Evolutionary conservation across 1,140 invertebrate genomes (phyloP), one percentile per base, ranked within the genome.

Genomic region (Anadara kagoshimensis): DNA sequence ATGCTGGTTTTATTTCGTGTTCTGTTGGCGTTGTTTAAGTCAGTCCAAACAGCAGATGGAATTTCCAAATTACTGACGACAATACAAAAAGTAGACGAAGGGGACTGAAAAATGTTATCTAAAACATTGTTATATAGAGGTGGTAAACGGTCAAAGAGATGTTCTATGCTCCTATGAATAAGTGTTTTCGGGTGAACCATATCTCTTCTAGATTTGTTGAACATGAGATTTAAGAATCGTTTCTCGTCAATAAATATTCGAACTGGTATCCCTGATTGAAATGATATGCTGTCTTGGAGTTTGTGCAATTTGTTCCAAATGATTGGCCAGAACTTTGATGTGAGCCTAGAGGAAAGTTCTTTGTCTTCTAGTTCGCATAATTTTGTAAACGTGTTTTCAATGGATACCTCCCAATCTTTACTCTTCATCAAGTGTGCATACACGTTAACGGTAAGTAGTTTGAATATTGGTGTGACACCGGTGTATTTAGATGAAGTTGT

Each of bases 141-240:
- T 36, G 29, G 29, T 36, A 36, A 36, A 3, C 29, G 29, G 29
- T 36, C 29, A 36, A 36, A 36, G 29, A 36, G 29, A 3, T 36
- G 2, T 3, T 36, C 29, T 36, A 36, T 36, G 29, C 2, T 36
- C 7, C 7, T 36, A 36, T 36, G 7, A 36, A 36, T 36, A 36
- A 36, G 29, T 36, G 29, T 36, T 36, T 54, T 43, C 14, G 69
- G 69, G 56, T 71, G 59, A 8, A 7, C 11, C 58, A 62, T 41
- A 44, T 71, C 69, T 29, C 69, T 49, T 24, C 69, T 63, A 45
- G 26, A 64, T 54, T 71, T 71, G 14, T 14, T 53, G 22, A 71
- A 22, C 41, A 62, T 43, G 10, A 61, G 24, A 41, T 11, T 20
- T 26, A 71, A 20, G 18, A 71, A 20, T 16, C 69, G 59, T 51